phyloP scores from a whole-genome alignment of 2,113 vertebrate species.

The Lagopus leucura region DNA sequence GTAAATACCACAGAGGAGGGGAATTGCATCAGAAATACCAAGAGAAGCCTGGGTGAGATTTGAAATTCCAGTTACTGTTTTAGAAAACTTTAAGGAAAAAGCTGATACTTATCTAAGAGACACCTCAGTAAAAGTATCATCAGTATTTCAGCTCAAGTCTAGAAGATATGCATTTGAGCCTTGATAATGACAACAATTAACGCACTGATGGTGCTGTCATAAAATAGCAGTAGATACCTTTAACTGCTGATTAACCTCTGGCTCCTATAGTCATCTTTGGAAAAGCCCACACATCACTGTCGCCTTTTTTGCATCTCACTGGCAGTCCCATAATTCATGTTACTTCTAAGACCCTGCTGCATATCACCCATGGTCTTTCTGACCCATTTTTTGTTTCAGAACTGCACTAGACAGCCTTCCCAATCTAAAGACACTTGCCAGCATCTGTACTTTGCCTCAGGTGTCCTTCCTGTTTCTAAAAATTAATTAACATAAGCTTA shows the following conservation, averaged over 20 bases:
- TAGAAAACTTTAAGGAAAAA: neutral
- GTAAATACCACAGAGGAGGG: neutral
- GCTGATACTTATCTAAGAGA: neutral
- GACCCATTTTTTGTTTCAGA: neutral
- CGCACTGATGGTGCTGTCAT: neutral
- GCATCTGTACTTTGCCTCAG: neutral
- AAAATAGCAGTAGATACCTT: neutral
- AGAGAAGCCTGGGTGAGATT: neutral
- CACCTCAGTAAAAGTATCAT: neutral
- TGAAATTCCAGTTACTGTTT: neutral
- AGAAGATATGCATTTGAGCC: neutral
- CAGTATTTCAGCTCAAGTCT: neutral
- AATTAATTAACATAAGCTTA: constrained; percentile 66
- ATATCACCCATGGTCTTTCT: neutral
- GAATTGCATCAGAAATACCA: neutral
- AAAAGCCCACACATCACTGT: neutral
- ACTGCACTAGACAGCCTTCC: neutral
- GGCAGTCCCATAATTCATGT: neutral
- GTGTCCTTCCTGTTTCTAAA: constrained; percentile 56
- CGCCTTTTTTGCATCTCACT: neutral
- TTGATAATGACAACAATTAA: constrained; percentile 14
- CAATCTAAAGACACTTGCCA: constrained; percentile 11
- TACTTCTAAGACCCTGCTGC: neutral
- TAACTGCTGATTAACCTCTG: constrained; percentile 26
- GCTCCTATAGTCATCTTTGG: neutral